Evolutionary conservation across 2,113 vertebrate genomes (phyloP), one percentile per base, ranked within the genome.

Genomic region (Zosterops hypoxanthus): DNA sequence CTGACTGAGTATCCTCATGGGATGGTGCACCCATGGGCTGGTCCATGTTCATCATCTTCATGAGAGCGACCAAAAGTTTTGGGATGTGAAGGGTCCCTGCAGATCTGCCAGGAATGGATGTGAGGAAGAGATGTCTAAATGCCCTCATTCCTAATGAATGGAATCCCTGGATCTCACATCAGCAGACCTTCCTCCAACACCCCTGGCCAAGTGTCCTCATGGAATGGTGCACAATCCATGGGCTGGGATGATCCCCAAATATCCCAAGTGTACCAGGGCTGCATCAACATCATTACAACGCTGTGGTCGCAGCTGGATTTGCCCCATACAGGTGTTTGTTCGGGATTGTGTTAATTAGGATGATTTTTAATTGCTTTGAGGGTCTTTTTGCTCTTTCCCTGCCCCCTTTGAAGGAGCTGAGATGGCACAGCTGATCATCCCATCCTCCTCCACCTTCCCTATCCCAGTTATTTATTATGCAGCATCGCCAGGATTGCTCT

Each of bases 381-480:
- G 68, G 64, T 57, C 34, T 75, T 68, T 33, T 34, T 87, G 69
- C 56, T 72, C 69, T 64, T 90, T 76, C 23, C 23, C 50, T 52
- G 17, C 34, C 29, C 50, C 11, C 25, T 57, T 33, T 0, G 21
- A 49, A 88, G 82, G 46, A 85, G 84, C 59, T 5, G 8, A 84
- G 80, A 13, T 0, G 9, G 69, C 59, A 18, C 59, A 83, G 78
- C 59, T 61, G 70, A 42, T 47, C 2, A 20, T 89, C 82, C 71
- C 82, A 28, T 82, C 69, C 80, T 82, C 78, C 6, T 12, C 76
- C 2, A 22, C 66, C 34, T 82, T 83, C 77, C 85, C 86, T 33
- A 11, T 86, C 78, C 85, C 47, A 19, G 42, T 79, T 92, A 60
- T 79, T 93, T 88, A 52, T 94, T 63, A 86, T 61, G 82, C 90